These are phyloP conservation scores for Anoplopoma fimbria DNA, from an alignment of 2,113 vertebrate species.

Conservation along the genomic window DNA sequence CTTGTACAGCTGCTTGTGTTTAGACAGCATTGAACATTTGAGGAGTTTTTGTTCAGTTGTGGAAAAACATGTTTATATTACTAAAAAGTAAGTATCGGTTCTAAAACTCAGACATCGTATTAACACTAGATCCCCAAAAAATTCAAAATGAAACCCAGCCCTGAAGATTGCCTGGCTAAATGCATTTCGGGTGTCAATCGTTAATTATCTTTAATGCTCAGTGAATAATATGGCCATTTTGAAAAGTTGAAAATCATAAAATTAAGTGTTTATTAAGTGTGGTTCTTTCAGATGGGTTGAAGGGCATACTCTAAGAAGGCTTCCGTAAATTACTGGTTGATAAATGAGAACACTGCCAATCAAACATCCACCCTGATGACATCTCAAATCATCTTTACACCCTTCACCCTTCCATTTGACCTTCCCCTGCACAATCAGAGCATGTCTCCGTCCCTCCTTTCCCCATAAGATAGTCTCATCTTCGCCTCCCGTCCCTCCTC, in stretches of 20 bases:
- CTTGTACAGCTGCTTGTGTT: not conserved
- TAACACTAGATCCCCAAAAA: not conserved
- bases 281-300: slow-evolving; percentile 4
- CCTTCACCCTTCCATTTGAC: slow-evolving; percentile 36
- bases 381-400: slow-evolving; percentile 24
- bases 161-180: not conserved
- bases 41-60: not conserved
- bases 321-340: not conserved
- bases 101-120: not conserved
- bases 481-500: slow-evolving; percentile 19
- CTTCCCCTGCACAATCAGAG: slow-evolving; percentile 48
- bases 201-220: not conserved
- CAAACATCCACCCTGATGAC: slow-evolving; percentile 25
- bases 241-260: not conserved
- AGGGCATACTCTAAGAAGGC: not conserved
- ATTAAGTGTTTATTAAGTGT: not conserved
- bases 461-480: slow-evolving; percentile 33
- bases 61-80: not conserved
- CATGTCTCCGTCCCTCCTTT: slow-evolving; percentile 23
- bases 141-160: not conserved
- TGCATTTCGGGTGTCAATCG: not conserved
- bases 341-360: slow-evolving; percentile 10
- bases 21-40: not conserved
- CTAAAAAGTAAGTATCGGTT: not conserved
- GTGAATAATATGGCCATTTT: not conserved